These are phyloP conservation scores for Alces alces DNA, from an alignment of 2,113 vertebrate species.

Conservation along the genomic window DNA sequence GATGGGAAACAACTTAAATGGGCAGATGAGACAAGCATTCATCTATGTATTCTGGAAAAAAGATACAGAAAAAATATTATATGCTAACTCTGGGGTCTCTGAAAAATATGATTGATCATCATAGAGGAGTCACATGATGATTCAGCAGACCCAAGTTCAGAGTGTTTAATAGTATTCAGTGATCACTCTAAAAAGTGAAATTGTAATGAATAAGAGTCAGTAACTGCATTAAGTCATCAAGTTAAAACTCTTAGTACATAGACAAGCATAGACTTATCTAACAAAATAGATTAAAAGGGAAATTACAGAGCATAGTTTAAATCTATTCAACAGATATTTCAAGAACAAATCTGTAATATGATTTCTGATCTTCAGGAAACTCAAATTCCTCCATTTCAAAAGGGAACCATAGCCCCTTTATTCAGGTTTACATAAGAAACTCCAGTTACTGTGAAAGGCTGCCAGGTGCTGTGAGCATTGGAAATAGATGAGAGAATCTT, in stretches of 20 bases:
- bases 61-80: background rate
- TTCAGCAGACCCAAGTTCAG: background rate
- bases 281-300: conserved; percentile 1
- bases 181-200: conserved; percentile 8
- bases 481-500: background rate
- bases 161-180: background rate
- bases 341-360: background rate
- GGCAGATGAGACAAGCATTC: conserved; percentile 18
- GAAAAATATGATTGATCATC: background rate
- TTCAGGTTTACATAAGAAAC: background rate
- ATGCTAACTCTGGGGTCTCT: background rate
- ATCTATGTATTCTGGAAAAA: background rate
- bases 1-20: background rate
- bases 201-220: background rate
- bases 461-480: background rate
- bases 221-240: background rate
- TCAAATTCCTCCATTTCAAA: background rate
- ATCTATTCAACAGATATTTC: conserved; percentile 33
- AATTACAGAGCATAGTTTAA: background rate
- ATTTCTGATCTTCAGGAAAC: background rate
- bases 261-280: background rate
- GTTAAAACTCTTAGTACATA: background rate
- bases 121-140: background rate
- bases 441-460: background rate
- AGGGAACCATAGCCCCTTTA: background rate